Percentiles rank a stretch among this genome's conserved stretches.
Conservation (phyloP, 2,888 invertebrate genomes). For the Volucella bombylans region DNA sequence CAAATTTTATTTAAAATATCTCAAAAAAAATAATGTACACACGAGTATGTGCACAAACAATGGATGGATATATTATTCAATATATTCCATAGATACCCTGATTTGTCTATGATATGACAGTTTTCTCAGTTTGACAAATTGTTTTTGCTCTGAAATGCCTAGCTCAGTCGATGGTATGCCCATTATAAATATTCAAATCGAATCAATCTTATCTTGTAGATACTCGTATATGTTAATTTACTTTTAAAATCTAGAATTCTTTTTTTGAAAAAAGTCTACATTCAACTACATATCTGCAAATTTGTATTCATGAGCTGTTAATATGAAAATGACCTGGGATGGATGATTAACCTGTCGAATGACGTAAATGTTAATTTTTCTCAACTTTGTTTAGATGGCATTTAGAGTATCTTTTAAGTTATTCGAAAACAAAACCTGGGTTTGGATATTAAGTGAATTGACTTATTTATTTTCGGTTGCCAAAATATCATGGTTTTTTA, state of each 20-base stretch:
- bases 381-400: too few species aligned
- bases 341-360: slow-evolving; percentile 8
- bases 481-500: too few species aligned
- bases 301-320: slow-evolving; percentile 26
- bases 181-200: slow-evolving; percentile 34
- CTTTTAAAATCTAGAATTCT: background rate
- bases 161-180: background rate
- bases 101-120: background rate
- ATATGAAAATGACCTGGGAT: slow-evolving; percentile 4
- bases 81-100: background rate
- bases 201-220: background rate
- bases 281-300: background rate
- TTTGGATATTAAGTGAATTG: too few species aligned
- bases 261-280: background rate
- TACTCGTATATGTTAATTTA: background rate
- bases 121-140: background rate
- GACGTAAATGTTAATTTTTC: slow-evolving; percentile 16
- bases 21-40: too few species aligned
- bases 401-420: too few species aligned
- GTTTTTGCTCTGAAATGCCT: slow-evolving; percentile 1
- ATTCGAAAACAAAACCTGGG: too few species aligned
- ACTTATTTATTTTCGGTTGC: too few species aligned
- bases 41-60: too few species aligned
- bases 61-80: slow-evolving; percentile 12
- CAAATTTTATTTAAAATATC: too few species aligned